Base-by-base conservation (phyloP, 2,888 invertebrate species). In the Erebia palarica region DNA sequence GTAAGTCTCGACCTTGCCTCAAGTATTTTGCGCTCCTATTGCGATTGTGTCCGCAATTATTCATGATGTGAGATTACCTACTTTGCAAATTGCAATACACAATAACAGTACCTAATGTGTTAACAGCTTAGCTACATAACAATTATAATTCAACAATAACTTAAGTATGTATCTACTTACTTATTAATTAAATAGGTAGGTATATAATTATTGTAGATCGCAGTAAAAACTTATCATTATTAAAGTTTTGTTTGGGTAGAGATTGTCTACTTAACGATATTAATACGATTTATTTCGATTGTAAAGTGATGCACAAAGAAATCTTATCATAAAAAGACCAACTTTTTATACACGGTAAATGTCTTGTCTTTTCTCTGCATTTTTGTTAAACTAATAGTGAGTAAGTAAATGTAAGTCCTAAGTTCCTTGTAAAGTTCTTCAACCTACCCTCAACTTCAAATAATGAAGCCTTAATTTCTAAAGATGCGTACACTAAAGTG, bases 241-340 rank as follows among this genome's bases (percentile, higher is more conserved):
- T 36, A n/a, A 59, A 9, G 42, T 60, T 42, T 60, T 60, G 60
- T 60, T 60, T n/a, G 42, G 3, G 10, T 60, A 42, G 42, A 16
- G 9, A 42, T 42, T 42, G 44, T 42, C 36, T 59, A 59, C 21
- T 14, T 1, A 60, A n/a, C 3, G n/a, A n/a, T 59, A 21, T 47
- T 47, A 5, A 18, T 10, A 21, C 47, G 11, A 44, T 47, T 63
- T 8, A 49, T 63, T 49, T 21, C 49, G 49, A 63, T 47, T 18
- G 61, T 47, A 47, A 63, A 13, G 47, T 49, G 14, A 49, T 63
- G 49, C 63, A 63, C 63, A 63, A 49, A 49, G n/a, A 21, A 49
- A 58, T 14, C 63, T 63, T 63, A 63, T 63, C 63, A 63, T 65
- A 65, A 65, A 64, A 65, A 36, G 65, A 65, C 65, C 65, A 65